phyloP scores from a whole-genome alignment of 2,888 invertebrate species.

The Habrosyne pyritoides region DNA sequence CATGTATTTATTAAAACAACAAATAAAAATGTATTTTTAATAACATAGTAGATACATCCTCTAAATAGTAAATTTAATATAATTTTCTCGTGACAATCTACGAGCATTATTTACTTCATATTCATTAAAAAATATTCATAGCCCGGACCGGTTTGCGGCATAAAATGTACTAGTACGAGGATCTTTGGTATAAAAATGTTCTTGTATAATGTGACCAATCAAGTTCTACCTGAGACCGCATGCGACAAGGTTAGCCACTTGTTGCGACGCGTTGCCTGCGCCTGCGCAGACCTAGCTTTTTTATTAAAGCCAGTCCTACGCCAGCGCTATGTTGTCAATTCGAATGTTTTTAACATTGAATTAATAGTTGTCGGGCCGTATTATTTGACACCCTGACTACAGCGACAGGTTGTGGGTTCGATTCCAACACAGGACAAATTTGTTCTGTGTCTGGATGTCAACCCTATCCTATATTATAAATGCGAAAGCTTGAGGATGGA shows the following conservation, averaged over 20 bases:
- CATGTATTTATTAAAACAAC: too few species aligned
- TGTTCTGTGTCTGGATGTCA: too few species aligned
- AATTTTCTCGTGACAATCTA: not conserved
- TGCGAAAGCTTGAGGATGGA: too few species aligned
- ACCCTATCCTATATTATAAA: too few species aligned
- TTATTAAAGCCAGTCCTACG: slow-evolving; percentile 20
- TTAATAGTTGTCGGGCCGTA: too few species aligned
- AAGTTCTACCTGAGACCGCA: slow-evolving; percentile 42
- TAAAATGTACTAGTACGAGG: slow-evolving; percentile 17
- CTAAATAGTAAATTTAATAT: not conserved
- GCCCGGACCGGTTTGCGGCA: slow-evolving; percentile 15
- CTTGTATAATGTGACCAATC: slow-evolving; percentile 25
- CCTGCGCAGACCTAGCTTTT: slow-evolving; percentile 33
- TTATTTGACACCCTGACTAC: too few species aligned
- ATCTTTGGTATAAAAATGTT: slow-evolving; percentile 29
- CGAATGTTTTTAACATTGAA: too few species aligned
- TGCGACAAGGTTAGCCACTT: slow-evolving; percentile 54
- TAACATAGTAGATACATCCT: too few species aligned
- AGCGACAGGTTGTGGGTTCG: too few species aligned
- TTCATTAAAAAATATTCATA: slow-evolving; percentile 13
- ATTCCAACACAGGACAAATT: too few species aligned
- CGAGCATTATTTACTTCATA: not conserved
- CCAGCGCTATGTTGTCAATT: slow-evolving; percentile 29
- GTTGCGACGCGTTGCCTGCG: slow-evolving; percentile 6
- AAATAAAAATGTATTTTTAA: too few species aligned